These are phyloP conservation scores for Choristoneura rosaceana DNA, from an alignment of 2,888 invertebrate genomes.

Conservation along the genomic window DNA sequence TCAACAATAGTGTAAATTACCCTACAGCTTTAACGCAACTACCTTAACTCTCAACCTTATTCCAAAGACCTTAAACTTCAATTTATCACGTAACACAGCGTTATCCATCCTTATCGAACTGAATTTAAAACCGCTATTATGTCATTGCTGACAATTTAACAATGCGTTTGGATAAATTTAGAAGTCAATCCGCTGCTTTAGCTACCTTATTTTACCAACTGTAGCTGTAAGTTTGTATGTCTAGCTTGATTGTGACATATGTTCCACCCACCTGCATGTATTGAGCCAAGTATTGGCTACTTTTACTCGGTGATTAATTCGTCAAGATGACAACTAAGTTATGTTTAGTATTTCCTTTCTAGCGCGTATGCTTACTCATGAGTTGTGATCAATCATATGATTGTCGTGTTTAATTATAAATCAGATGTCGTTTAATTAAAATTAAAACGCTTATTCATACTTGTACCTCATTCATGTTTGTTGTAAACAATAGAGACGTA, in stretches of 20 bases:
- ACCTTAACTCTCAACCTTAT: not conserved
- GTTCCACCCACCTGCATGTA: conserved; percentile 32
- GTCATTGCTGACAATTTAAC: conserved; percentile 25
- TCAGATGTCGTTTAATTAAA: not conserved
- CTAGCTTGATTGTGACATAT: conserved; percentile 17
- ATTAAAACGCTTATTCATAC: not conserved
- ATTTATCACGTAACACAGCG: not conserved
- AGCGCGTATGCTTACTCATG: conserved; percentile 27
- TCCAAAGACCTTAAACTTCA: conserved; percentile 2
- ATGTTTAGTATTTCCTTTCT: conserved; percentile 39
- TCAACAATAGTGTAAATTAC: not conserved
- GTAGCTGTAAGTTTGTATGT: conserved; percentile 19
- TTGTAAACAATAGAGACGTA: too few species aligned
- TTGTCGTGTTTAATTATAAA: not conserved
- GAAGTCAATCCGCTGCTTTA: not conserved
- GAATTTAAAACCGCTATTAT: conserved; percentile 21
- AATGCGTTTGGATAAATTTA: conserved; percentile 13
- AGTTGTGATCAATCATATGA: conserved; percentile 15
- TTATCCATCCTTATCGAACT: conserved; percentile 11
- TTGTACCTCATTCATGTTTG: not conserved
- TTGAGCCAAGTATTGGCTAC: conserved; percentile 34
- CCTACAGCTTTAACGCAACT: not conserved
- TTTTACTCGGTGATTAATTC: conserved; percentile 40
- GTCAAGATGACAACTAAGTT: conserved; percentile 29
- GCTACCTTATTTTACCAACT: not conserved